Percentiles rank a stretch among this genome's conserved stretches.
Evolutionary conservation across 2,113 vertebrate genomes (phyloP).

Genomic region (Leucopsar rothschildi): DNA sequence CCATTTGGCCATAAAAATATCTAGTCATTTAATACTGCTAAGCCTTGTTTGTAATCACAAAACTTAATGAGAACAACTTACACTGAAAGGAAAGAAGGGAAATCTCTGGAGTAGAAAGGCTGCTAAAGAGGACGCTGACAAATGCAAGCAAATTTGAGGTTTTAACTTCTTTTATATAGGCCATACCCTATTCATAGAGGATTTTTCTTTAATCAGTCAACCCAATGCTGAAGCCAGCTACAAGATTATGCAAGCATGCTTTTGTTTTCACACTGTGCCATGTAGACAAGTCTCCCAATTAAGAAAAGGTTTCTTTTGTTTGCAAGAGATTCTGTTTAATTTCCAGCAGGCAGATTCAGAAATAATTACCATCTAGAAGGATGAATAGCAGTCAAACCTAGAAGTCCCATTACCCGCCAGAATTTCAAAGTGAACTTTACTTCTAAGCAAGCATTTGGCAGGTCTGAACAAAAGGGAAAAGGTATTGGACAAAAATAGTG

Average conservation of each 20-base stretch:
- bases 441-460: neutral
- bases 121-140: slow-evolving; percentile 1
- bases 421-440: neutral
- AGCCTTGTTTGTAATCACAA: slow-evolving; percentile 64
- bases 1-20: slow-evolving; percentile 58
- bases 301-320: slow-evolving; percentile 30
- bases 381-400: neutral
- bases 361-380: neutral
- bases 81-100: slow-evolving; percentile 1
- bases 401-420: neutral
- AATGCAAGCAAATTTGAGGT: slow-evolving; percentile 35
- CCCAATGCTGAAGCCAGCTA: neutral
- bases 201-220: neutral
- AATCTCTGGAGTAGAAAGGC: slow-evolving; percentile 43
- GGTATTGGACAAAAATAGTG: neutral
- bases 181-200: neutral
- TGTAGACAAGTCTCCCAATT: neutral
- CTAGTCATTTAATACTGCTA: slow-evolving; percentile 45
- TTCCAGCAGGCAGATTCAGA: slow-evolving; percentile 35
- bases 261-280: slow-evolving; percentile 13
- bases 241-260: neutral
- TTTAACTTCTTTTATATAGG: slow-evolving; percentile 40
- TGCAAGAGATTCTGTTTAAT: slow-evolving; percentile 20
- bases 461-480: neutral
- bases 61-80: slow-evolving; percentile 57